A percentile compares a stretch with the other conserved stretches of the same genome.
phyloP scores from a whole-genome alignment of 2,888 invertebrate genomes.

The Malthinus seriepunctatus region DNA sequence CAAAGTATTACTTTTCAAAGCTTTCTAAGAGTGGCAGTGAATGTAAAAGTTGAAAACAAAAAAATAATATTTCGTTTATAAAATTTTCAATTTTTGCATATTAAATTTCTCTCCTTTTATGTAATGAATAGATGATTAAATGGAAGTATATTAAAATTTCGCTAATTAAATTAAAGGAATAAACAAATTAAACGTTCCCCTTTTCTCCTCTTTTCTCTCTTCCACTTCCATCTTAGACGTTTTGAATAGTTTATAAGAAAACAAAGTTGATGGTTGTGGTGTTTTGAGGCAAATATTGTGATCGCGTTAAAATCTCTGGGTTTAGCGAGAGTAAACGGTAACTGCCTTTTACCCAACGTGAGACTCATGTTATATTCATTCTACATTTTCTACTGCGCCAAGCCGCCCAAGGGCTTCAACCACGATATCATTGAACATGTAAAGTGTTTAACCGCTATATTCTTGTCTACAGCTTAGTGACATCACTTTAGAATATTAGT shows the following conservation, averaged over 20 bases:
- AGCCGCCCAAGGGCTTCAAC: constrained; percentile 28
- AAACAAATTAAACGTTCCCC: background rate
- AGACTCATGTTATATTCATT: constrained; percentile 37
- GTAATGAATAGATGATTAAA: too few species aligned
- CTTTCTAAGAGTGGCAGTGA: too few species aligned
- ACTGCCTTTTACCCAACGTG: constrained; percentile 34
- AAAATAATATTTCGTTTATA: too few species aligned
- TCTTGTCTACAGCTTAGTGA: constrained; percentile 29
- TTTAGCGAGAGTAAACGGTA: constrained; percentile 34
- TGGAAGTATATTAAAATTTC: too few species aligned
- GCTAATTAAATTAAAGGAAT: too few species aligned
- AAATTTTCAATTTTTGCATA: too few species aligned
- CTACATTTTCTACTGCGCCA: constrained; percentile 33
- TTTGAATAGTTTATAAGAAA: background rate
- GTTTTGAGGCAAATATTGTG: constrained; percentile 3
- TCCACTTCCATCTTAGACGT: background rate
- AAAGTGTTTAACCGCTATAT: constrained; percentile 34
- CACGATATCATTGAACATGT: constrained; percentile 34
- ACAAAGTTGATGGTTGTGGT: constrained; percentile 2
- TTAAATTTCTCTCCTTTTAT: too few species aligned
- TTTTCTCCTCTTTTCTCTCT: background rate
- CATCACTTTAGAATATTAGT: constrained; percentile 26
- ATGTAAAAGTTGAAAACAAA: too few species aligned
- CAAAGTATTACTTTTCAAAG: too few species aligned
- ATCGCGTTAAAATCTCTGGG: constrained; percentile 25